These are phyloP conservation scores for Morelia viridis DNA, from an alignment of 2,797 vertebrate genomes.

Conservation along the genomic window DNA sequence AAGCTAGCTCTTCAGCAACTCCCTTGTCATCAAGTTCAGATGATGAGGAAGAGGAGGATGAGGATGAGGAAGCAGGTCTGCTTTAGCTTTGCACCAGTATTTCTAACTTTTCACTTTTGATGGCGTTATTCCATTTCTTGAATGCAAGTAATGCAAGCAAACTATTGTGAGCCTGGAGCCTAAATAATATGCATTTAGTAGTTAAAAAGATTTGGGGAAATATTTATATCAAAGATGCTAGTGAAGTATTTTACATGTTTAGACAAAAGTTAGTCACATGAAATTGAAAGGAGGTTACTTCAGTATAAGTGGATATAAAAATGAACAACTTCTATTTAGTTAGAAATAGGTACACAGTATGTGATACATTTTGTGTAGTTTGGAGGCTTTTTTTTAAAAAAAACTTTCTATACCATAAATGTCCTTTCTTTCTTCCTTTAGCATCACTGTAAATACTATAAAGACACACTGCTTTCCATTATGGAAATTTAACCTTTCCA, in stretches of 20 bases:
- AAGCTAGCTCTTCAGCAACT: constrained; percentile 89
- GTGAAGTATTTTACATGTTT: not conserved
- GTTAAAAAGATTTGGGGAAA: not conserved
- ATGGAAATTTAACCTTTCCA: not conserved
- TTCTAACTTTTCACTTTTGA: constrained; percentile 56
- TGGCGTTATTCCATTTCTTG: constrained; percentile 17
- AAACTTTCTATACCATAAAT: not conserved
- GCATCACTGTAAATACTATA: not conserved
- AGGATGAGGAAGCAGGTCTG: constrained; percentile 99
- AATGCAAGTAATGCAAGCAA: not conserved
- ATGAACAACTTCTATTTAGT: not conserved
- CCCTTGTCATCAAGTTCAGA: constrained; percentile 98
- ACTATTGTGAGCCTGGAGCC: not conserved
- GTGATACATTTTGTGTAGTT: not conserved
- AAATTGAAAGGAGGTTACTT: not conserved
- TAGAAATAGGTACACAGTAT: not conserved
- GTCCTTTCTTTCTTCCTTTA: not conserved
- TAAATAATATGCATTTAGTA: not conserved
- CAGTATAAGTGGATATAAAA: not conserved
- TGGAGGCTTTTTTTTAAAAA: not conserved
- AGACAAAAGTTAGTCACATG: not conserved
- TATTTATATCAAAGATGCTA: not conserved
- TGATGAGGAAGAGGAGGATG: constrained; percentile 88
- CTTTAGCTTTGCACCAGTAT: constrained; percentile 86
- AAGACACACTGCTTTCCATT: not conserved